A percentile compares a stretch with the other conserved stretches of the same genome.
These are phyloP conservation scores for Hydrophis major DNA, from an alignment of 2,797 vertebrate species.

Conservation along the genomic window DNA sequence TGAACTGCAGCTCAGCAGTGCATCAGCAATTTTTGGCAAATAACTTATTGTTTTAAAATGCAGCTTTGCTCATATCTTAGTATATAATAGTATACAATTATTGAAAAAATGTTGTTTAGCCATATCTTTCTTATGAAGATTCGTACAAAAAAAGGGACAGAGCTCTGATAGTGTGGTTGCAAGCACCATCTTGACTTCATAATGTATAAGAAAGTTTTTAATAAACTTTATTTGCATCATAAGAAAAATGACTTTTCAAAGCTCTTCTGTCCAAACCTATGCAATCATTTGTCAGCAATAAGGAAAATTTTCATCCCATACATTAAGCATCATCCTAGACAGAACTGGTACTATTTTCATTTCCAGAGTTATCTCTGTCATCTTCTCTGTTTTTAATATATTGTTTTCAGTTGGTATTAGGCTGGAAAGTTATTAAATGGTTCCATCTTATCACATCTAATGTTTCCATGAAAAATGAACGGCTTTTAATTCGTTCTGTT, in stretches of 20 bases:
- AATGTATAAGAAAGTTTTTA: neutral
- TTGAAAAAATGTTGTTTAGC: neutral
- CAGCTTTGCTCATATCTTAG: neutral
- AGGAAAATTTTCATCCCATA: neutral
- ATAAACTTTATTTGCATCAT: neutral
- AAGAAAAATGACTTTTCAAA: neutral
- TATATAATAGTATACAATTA: neutral
- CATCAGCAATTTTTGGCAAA: neutral
- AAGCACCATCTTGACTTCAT: neutral
- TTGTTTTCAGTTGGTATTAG: neutral
- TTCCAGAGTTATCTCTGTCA: neutral
- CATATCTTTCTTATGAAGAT: neutral
- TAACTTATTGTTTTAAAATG: neutral
- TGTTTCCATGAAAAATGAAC: neutral
- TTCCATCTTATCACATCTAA: neutral
- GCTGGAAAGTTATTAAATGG: neutral
- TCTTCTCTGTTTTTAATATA: neutral
- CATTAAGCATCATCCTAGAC: neutral
- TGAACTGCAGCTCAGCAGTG: neutral
- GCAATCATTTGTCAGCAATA: neutral
- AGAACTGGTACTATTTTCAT: neutral
- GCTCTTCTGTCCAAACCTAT: neutral
- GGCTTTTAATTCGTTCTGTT: neutral
- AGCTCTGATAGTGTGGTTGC: neutral
- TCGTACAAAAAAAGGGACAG: neutral